These are phyloP conservation scores for Antitype chi DNA, from an alignment of 2,888 invertebrate genomes.

Conservation along the genomic window DNA sequence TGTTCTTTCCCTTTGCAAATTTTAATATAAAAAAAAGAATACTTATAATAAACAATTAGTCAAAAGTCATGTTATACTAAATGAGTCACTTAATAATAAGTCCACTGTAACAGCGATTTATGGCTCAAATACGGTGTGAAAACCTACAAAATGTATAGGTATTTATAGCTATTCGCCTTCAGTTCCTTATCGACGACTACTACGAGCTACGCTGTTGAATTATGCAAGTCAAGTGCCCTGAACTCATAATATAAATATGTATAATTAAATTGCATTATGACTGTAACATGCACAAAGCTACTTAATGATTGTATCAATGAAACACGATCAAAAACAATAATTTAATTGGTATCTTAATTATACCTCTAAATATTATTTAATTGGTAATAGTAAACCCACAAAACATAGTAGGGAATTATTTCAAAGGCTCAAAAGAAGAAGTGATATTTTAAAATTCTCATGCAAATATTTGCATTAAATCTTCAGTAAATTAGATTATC, in stretches of 20 bases:
- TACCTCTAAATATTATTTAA: too few relatives aligned
- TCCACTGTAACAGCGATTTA: not conserved
- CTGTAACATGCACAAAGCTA: not conserved
- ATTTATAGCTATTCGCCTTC: not conserved
- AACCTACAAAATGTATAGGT: not conserved
- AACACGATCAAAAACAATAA: constrained; percentile 12
- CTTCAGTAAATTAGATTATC: constrained; percentile 1
- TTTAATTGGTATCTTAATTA: constrained; percentile 6
- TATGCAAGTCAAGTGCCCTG: constrained; percentile 34
- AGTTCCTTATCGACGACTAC: constrained; percentile 13
- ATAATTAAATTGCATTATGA: constrained; percentile 23
- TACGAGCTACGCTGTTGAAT: constrained; percentile 26
- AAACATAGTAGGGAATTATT: constrained; percentile 11
- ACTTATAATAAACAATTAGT: not conserved
- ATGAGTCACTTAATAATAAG: constrained; percentile 3
- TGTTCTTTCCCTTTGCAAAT: not conserved
- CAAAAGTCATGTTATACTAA: not conserved
- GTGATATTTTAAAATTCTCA: not conserved
- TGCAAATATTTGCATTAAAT: constrained; percentile 3
- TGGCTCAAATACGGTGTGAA: not conserved
- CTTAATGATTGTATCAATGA: constrained; percentile 1
- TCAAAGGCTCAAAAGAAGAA: not conserved
- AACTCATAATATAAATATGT: constrained; percentile 6
- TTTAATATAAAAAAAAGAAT: not conserved
- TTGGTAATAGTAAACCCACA: not conserved